These are phyloP conservation scores for Betta splendens DNA, from an alignment of 2,797 vertebrate species.

Conservation along the genomic window DNA sequence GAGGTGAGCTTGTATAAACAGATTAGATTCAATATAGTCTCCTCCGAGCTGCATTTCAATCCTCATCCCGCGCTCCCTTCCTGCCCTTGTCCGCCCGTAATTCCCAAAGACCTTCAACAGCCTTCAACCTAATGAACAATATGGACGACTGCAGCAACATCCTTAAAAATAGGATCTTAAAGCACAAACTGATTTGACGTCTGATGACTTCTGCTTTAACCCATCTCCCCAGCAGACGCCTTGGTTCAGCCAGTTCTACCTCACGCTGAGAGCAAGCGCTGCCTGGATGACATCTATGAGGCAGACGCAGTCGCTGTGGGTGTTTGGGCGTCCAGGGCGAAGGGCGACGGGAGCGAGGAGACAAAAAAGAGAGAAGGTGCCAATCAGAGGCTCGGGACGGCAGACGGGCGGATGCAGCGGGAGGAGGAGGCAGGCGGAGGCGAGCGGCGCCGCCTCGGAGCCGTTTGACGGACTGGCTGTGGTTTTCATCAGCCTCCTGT, in stretches of 20 bases:
- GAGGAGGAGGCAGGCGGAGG: constrained; percentile 8
- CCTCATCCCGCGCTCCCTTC: constrained; percentile 23
- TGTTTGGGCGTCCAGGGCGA: background rate
- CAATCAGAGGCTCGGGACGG: constrained; percentile 4
- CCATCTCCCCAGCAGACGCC: no score
- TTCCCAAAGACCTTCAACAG: constrained; percentile 20
- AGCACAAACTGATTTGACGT: no score
- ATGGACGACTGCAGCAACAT: background rate
- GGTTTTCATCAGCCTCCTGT: constrained; percentile 59
- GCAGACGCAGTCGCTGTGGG: background rate
- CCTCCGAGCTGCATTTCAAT: constrained; percentile 65
- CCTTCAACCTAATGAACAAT: background rate
- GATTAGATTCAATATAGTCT: constrained; percentile 70
- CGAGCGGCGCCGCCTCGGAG: constrained; percentile 31
- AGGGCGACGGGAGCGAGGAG: background rate
- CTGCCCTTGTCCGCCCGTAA: constrained; percentile 37
- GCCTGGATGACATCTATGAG: constrained; percentile 9
- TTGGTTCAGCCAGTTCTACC: no score
- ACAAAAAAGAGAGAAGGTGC: constrained; percentile 4
- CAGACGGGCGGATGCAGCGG: background rate
- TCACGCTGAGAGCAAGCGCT: constrained; percentile 58
- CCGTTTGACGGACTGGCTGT: constrained; percentile 42
- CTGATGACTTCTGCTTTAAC: no score
- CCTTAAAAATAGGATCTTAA: background rate
- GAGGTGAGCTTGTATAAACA: constrained; percentile 73